Evolutionary conservation across 1,140 invertebrate genomes (phyloP).

Genomic region (Drosophila kikkawai): DNA sequence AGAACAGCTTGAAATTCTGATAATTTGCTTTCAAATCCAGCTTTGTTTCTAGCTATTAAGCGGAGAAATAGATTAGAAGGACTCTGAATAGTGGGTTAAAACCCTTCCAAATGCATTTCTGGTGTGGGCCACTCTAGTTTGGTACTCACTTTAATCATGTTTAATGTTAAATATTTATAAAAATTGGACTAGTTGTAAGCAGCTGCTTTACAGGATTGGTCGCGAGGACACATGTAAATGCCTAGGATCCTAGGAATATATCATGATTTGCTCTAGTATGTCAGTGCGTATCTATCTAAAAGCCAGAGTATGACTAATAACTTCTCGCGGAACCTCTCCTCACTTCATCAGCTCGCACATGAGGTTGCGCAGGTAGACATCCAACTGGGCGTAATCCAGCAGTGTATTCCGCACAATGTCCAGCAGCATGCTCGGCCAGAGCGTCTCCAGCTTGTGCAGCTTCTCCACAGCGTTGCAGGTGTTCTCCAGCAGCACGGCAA

Average conservation of each 20-base stretch:
- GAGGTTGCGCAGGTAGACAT: constrained; percentile 90
- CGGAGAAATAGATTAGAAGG: not conserved
- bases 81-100: constrained; percentile 3
- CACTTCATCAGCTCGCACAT: constrained; percentile 82
- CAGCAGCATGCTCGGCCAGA: constrained; percentile 91
- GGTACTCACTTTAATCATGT: constrained; percentile 61
- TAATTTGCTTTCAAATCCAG: not conserved
- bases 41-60: not conserved
- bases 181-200: constrained; percentile 76
- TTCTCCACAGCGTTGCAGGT: constrained; percentile 91
- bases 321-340: constrained; percentile 15
- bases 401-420: constrained; percentile 91
- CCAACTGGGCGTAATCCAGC: constrained; percentile 91
- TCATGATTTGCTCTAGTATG: constrained; percentile 44
- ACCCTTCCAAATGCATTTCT: constrained; percentile 33
- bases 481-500: constrained; percentile 89
- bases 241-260: constrained; percentile 72
- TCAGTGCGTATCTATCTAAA: constrained; percentile 59
- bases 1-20: not conserved
- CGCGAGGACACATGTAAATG: constrained; percentile 60
- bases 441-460: constrained; percentile 89
- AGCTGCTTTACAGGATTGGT: constrained; percentile 69
- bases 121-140: constrained; percentile 29
- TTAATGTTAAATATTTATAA: constrained; percentile 83
- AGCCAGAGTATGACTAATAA: constrained; percentile 60